Base-by-base conservation (phyloP, 2,888 invertebrate genomes). In the Pomacea canaliculata region DNA sequence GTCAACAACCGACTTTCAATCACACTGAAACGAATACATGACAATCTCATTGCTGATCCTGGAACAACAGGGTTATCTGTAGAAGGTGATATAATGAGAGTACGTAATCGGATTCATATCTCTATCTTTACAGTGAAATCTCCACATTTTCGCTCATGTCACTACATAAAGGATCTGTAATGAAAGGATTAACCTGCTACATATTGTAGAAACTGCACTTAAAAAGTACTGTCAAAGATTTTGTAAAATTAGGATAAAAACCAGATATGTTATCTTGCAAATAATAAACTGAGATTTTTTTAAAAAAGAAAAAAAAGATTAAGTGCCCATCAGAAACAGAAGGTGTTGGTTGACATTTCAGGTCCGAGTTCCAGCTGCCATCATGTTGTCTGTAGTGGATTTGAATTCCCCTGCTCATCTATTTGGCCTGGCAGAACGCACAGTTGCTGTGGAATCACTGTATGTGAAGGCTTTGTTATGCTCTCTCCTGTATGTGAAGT, bases 401-500 rank as follows among this genome's bases (percentile, higher is more conserved):
- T 90, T 95, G 63, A 92, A 91, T 46, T 93, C 93, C 78, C 78
- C 95, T 7, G 95, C 96, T 78, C 94, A 93, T 76, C 91, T 98
- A 23, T 95, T 95, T 89, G 97, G 97, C 0, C 91, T 98, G 51
- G 92, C 94, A 0, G 96, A 97, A 87, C 93, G 98, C 79, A 94
- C 97, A 27, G 96, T 97, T 0, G 98, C 95, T 0, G 95, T 97
- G 0, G 98, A 99, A 91, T 98, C 98, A 82, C 93, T 97, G 89
- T 90, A 80, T 85, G 90, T 87, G 13, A 56, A 62, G 18, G 71
- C 46, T 49, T 37, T 37, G 37, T 37, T 37, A 37, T 37, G 37
- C 37, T 37, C 37, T 37, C 37, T 37, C 1, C 37, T 37, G 37
- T 37, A 37, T 37, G 5, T 37, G 3, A 37, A 5, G 37, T 5